Percentiles rank a stretch among this genome's conserved stretches.
phyloP scores from a whole-genome alignment of 2,797 vertebrate species.

The Todus mexicanus region DNA sequence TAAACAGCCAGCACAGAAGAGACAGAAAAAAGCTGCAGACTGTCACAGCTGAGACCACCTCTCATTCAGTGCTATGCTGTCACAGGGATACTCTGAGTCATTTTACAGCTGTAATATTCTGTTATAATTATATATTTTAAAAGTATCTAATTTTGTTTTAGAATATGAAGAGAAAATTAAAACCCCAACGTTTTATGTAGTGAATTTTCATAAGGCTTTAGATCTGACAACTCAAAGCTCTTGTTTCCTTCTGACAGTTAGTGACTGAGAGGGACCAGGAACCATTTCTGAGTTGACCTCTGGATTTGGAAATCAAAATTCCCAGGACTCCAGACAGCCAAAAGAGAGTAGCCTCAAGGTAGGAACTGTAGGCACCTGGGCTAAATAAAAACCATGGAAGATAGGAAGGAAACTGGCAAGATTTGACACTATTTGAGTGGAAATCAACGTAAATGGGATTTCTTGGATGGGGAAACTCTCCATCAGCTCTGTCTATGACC shows the following conservation, averaged over 20 bases:
- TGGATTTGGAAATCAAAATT: neutral
- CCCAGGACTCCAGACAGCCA: neutral
- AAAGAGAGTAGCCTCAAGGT: neutral
- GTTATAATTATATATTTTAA: neutral
- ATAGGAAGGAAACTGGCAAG: neutral
- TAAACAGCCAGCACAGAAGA: neutral
- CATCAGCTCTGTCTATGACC: neutral
- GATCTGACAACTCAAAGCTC: neutral
- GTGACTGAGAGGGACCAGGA: neutral
- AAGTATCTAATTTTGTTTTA: neutral
- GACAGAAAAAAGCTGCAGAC: neutral
- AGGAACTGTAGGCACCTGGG: neutral
- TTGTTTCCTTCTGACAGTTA: neutral
- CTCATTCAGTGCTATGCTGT: neutral
- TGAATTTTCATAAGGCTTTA: neutral
- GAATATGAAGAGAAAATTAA: neutral
- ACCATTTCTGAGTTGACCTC: neutral
- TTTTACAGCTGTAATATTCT: neutral
- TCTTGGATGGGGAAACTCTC: too few species aligned
- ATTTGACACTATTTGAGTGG: neutral
- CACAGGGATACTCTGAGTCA: too few species aligned
- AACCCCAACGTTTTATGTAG: neutral
- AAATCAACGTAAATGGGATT: neutral
- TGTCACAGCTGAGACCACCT: neutral
- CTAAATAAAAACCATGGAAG: neutral